Percentiles rank a stretch among this genome's conserved stretches.
phyloP scores from a whole-genome alignment of 2,113 vertebrate genomes.

The Sakesphorus luctuosus region DNA sequence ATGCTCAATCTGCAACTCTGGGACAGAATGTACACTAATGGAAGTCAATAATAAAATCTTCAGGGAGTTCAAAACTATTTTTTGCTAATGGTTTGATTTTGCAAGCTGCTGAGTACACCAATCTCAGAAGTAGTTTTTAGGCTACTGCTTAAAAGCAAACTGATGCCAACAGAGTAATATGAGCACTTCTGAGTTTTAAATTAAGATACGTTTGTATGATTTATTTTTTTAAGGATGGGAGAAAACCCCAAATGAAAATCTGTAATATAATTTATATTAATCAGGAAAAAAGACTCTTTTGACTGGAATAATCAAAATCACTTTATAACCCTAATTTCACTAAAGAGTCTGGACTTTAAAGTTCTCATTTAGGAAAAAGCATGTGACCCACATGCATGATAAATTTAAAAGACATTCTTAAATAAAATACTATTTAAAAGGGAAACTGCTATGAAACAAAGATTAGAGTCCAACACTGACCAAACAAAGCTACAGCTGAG shows the following conservation, averaged over 20 bases:
- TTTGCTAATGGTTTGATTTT: conserved; percentile 58
- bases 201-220: neutral
- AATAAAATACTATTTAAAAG: neutral
- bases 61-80: conserved; percentile 48
- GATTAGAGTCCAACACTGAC: neutral
- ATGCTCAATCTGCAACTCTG: conserved; percentile 29
- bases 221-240: neutral
- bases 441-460: neutral
- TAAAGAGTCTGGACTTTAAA: neutral
- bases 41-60: conserved; percentile 55
- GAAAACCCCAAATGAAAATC: neutral
- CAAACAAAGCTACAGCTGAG: neutral
- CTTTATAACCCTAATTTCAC: neutral
- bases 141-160: conserved; percentile 42
- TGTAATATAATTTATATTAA: neutral
- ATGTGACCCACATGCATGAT: neutral
- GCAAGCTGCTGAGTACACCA: conserved; percentile 19
- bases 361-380: neutral
- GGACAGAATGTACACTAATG: conserved; percentile 22
- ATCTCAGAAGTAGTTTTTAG: neutral
- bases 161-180: neutral
- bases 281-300: neutral
- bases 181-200: neutral
- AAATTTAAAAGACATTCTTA: neutral
- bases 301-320: neutral